phyloP scores from a whole-genome alignment of 2,797 vertebrate species.

The Eulemur rubriventer region DNA sequence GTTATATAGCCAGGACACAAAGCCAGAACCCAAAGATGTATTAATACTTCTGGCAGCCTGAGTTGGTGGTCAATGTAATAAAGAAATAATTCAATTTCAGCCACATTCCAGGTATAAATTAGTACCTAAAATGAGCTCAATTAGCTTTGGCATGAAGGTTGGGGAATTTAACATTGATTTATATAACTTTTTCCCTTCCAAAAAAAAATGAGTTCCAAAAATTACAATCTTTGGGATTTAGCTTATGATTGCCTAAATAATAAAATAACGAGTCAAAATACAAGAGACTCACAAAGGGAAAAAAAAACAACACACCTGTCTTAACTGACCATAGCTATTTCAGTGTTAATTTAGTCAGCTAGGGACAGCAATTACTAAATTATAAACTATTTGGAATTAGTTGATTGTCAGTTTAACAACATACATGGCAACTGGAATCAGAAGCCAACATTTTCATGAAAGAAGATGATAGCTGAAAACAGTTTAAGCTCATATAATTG shows the following conservation, averaged over 20 bases:
- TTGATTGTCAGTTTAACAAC: not conserved
- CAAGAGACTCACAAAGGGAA: not conserved
- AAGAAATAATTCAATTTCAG: constrained; percentile 31
- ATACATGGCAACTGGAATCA: not conserved
- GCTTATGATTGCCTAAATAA: not conserved
- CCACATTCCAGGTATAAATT: not conserved
- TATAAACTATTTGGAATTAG: constrained; percentile 39
- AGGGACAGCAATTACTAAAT: not conserved
- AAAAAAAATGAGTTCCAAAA: constrained; percentile 45
- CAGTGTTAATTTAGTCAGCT: constrained; percentile 25
- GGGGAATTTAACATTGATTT: not conserved
- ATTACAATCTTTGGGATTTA: constrained; percentile 24
- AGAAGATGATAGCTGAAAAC: constrained; percentile 4
- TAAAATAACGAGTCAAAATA: constrained; percentile 36
- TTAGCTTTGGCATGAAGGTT: not conserved
- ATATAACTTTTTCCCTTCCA: constrained; percentile 28
- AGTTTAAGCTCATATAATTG: constrained; percentile 20
- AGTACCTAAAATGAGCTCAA: not conserved
- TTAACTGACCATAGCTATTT: not conserved
- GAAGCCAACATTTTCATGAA: constrained; percentile 4
- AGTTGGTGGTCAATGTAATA: constrained; percentile 21
- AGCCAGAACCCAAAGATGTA: not conserved
- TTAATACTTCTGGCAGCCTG: not conserved
- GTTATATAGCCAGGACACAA: not conserved
- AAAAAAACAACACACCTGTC: not conserved